phyloP scores from a whole-genome alignment of 30 jellyfish, hydroid and myxozoan genomes.

The Hydractinia symbiolongicarpus region DNA sequence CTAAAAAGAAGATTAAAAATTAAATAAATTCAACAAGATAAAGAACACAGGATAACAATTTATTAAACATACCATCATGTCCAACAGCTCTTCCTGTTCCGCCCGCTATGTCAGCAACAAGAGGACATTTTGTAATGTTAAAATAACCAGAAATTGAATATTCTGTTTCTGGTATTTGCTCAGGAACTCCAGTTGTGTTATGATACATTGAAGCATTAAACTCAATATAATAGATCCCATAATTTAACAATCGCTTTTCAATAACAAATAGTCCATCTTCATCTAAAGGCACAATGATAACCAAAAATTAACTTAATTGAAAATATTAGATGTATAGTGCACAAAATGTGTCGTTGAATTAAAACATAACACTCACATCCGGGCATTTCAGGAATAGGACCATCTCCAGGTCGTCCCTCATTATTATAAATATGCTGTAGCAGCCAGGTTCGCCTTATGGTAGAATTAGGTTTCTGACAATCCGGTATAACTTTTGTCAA shows the following conservation, averaged over 20 bases:
- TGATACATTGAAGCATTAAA: slow-evolving; percentile 11
- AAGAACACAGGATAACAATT: no score
- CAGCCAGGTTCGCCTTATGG: background rate
- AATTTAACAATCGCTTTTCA: background rate
- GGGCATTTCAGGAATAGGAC: slow-evolving; percentile 7
- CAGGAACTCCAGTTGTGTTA: background rate
- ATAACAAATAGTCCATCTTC: background rate
- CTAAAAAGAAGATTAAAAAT: no score
- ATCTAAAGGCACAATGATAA: background rate
- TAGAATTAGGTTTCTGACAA: background rate
- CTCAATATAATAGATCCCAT: background rate
- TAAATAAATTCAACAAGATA: no score
- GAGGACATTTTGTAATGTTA: slow-evolving; percentile 34
- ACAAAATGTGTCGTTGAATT: background rate
- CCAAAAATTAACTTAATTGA: background rate
- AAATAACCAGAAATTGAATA: slow-evolving; percentile 41
- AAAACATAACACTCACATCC: background rate
- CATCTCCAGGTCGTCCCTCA: background rate
- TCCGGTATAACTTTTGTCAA: slow-evolving; percentile 10
- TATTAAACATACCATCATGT: background rate
- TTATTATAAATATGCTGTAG: background rate
- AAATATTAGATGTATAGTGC: no score
- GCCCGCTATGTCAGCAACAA: slow-evolving; percentile 53
- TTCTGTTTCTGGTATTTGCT: slow-evolving; percentile 2
- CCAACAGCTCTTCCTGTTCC: slow-evolving; percentile 95